Percentiles rank a stretch among this genome's conserved stretches.
These are phyloP conservation scores for Tretioscincus oriximinensis DNA, from an alignment of 2,113 vertebrate species.

Conservation along the genomic window DNA sequence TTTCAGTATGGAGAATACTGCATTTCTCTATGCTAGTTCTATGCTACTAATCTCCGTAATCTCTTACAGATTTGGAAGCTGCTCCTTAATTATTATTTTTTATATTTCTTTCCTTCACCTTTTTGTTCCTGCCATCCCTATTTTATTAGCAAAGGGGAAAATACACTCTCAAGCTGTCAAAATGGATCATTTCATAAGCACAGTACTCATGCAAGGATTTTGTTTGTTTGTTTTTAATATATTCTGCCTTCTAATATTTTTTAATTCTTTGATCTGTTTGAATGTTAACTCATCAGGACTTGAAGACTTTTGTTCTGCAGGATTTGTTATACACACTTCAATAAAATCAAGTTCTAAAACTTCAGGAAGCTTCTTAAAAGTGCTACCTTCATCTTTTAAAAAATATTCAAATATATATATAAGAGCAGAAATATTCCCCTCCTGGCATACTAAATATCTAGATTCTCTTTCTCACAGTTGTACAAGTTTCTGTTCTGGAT, in stretches of 20 bases:
- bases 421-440: slow-evolving; percentile 9
- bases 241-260: slow-evolving; percentile 46
- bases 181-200: slow-evolving; percentile 45
- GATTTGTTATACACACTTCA: slow-evolving; percentile 48
- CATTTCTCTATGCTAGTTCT: neutral
- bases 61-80: slow-evolving; percentile 10
- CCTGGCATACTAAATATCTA: slow-evolving; percentile 12
- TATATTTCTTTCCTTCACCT: slow-evolving; percentile 9
- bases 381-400: slow-evolving; percentile 2
- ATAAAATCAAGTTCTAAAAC: slow-evolving; percentile 32
- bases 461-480: slow-evolving; percentile 12
- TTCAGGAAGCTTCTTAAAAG: slow-evolving; percentile 33
- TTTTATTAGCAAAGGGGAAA: slow-evolving; percentile 36
- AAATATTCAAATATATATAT: slow-evolving; percentile 34
- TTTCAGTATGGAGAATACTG: neutral
- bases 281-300: slow-evolving; percentile 41
- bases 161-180: slow-evolving; percentile 38
- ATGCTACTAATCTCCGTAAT: slow-evolving; percentile 3
- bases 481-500: neutral
- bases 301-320: slow-evolving; percentile 34
- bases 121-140: slow-evolving; percentile 5
- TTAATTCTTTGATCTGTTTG: slow-evolving; percentile 49
- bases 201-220: slow-evolving; percentile 44
- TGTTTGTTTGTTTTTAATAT: slow-evolving; percentile 55
- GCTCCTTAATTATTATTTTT: slow-evolving; percentile 15